Conservation (phyloP, 2,888 invertebrate genomes). For the Lepidocyrtoides sp. region DNA sequence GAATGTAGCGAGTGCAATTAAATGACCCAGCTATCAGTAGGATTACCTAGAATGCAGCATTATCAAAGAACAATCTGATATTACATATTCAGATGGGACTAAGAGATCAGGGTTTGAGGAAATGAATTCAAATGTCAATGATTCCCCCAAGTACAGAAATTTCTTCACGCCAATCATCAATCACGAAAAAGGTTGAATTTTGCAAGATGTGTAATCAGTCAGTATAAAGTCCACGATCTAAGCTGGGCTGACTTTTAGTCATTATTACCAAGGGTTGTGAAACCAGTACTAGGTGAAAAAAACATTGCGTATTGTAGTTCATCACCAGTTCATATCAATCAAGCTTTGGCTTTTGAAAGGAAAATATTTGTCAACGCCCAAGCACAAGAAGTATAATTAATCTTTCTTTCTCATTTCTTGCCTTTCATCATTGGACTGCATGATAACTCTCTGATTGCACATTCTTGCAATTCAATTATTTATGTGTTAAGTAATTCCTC, state of each 20-base stretch:
- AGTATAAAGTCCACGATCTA: neutral
- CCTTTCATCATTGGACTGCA: slow-evolving; percentile 10
- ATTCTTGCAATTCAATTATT: neutral
- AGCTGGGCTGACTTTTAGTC: neutral
- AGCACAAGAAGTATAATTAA: slow-evolving; percentile 63
- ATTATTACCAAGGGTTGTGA: neutral
- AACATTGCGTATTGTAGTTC: neutral
- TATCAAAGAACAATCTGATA: too few relatives aligned
- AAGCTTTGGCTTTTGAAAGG: slow-evolving; percentile 61
- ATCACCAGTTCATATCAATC: slow-evolving; percentile 67
- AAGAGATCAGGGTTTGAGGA: neutral
- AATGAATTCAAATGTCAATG: slow-evolving; percentile 32
- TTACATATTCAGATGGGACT: too few relatives aligned
- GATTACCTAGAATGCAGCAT: too few relatives aligned
- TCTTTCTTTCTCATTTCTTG: slow-evolving; percentile 39
- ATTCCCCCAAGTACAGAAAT: neutral
- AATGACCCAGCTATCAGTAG: too few relatives aligned
- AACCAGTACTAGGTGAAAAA: slow-evolving; percentile 45
- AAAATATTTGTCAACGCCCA: slow-evolving; percentile 77
- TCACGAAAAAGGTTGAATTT: slow-evolving; percentile 14
- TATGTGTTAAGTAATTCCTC: neutral
- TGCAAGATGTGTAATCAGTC: neutral
- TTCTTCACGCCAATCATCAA: slow-evolving; percentile 18
- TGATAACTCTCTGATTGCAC: neutral
- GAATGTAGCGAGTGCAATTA: too few relatives aligned